A percentile compares a stretch with the other conserved stretches of the same genome.
phyloP scores from a whole-genome alignment of 2,797 vertebrate genomes.

The Prionace glauca region DNA sequence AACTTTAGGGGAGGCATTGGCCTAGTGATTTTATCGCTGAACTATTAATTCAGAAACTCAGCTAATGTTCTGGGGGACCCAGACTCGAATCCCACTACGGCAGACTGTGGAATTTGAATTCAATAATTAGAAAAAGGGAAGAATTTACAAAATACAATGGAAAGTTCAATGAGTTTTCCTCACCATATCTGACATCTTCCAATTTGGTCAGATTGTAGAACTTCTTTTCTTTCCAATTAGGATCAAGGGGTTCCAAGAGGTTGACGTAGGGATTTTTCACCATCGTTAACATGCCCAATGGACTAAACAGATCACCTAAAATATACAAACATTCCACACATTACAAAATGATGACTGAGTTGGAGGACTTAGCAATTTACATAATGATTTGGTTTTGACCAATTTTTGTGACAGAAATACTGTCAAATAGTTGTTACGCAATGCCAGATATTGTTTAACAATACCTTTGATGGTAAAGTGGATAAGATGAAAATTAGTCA shows the following conservation, averaged over 20 bases:
- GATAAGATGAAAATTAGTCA: not conserved
- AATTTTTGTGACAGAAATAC: not conserved
- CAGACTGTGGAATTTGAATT: too few species aligned
- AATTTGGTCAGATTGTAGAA: conserved; percentile 86
- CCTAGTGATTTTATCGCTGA: too few species aligned
- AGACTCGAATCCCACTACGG: too few species aligned
- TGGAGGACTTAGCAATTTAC: not conserved
- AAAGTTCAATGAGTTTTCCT: not conserved
- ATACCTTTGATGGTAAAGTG: not conserved
- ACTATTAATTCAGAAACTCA: too few species aligned
- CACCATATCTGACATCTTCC: conserved; percentile 82
- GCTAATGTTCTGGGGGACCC: too few species aligned
- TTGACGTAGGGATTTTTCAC: conserved; percentile 73
- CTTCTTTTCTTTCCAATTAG: conserved; percentile 61
- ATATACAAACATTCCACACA: not conserved
- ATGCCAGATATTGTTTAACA: not conserved
- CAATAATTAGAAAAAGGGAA: too few species aligned
- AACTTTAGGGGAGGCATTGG: too few species aligned
- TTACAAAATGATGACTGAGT: not conserved
- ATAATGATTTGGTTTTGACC: not conserved
- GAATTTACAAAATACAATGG: too few species aligned
- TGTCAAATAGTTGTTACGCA: not conserved
- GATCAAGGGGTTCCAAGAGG: conserved; percentile 72
- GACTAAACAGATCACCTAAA: not conserved
- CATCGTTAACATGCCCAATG: conserved; percentile 29